phyloP scores from a whole-genome alignment of 92 coral and sea anemone genomes.

The Epizoanthus illoricatus region DNA sequence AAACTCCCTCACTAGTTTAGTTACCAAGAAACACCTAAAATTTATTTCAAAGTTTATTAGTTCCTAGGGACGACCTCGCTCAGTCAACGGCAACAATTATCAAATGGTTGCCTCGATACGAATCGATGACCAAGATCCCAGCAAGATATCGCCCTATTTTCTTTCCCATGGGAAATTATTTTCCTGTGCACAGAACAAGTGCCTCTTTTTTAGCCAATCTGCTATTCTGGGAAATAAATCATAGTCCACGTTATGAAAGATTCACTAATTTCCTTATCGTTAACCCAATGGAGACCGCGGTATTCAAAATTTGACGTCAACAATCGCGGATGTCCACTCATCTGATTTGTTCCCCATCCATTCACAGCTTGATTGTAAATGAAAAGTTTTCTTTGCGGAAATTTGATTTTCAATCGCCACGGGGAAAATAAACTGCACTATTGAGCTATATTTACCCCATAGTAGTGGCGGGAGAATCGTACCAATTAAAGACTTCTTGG shows the following conservation, averaged over 20 bases:
- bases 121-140: neutral
- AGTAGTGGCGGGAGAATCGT: neutral
- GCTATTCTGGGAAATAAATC: neutral
- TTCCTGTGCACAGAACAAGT: too few relatives aligned
- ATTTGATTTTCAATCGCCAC: neutral
- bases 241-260: neutral
- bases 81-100: neutral
- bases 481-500: too few relatives aligned
- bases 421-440: neutral
- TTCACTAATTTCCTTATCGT: neutral
- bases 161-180: too few relatives aligned
- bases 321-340: neutral
- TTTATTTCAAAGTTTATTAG: neutral
- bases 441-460: neutral
- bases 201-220: neutral
- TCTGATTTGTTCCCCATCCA: neutral
- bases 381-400: slow-evolving; percentile 5
- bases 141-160: neutral
- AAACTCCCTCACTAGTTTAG: slow-evolving; percentile 10
- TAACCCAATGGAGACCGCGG: neutral
- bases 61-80: too few relatives aligned
- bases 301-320: neutral
- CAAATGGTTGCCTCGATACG: slow-evolving; percentile 15
- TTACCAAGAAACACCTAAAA: neutral
- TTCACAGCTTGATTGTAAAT: neutral